phyloP scores from a whole-genome alignment of 2,113 vertebrate species.

The Datnioides undecimradiatus region DNA sequence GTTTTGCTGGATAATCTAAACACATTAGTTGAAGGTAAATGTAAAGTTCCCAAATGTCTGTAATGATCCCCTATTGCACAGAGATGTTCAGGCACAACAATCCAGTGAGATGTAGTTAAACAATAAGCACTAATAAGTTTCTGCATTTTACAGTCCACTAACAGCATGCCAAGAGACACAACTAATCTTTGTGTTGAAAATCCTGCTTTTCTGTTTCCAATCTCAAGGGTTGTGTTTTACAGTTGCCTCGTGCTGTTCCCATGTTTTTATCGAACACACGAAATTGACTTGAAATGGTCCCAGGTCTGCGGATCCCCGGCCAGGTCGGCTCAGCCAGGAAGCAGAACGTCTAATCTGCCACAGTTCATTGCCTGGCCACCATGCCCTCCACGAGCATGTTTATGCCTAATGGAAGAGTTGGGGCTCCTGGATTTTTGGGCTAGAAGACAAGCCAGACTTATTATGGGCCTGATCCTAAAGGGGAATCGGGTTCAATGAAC shows the following conservation, averaged over 20 bases:
- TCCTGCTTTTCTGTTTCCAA: not conserved
- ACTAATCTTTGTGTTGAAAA: not conserved
- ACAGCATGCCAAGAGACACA: not conserved
- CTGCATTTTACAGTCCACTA: not conserved
- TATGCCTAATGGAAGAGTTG: slow-evolving; percentile 48
- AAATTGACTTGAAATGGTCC: slow-evolving; percentile 6
- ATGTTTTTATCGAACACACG: not conserved
- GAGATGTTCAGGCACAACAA: not conserved
- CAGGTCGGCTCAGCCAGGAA: slow-evolving; percentile 25
- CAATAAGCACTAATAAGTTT: not conserved
- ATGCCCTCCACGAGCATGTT: slow-evolving; percentile 43
- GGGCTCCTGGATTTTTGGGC: slow-evolving; percentile 50
- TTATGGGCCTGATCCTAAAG: slow-evolving; percentile 47
- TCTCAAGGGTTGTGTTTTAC: not conserved
- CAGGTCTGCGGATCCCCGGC: slow-evolving; percentile 16
- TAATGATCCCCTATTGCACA: not conserved
- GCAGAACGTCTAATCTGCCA: slow-evolving; percentile 39
- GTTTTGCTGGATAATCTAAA: not conserved
- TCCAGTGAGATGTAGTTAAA: too few species aligned
- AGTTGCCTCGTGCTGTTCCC: not conserved
- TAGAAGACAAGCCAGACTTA: slow-evolving; percentile 62
- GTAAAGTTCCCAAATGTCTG: not conserved
- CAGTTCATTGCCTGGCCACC: slow-evolving; percentile 55
- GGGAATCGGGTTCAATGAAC: slow-evolving; percentile 51
- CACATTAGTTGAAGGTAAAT: not conserved